Base-by-base conservation (phyloP, 2,797 vertebrate genomes). In the Protosalanx chinensis region DNA sequence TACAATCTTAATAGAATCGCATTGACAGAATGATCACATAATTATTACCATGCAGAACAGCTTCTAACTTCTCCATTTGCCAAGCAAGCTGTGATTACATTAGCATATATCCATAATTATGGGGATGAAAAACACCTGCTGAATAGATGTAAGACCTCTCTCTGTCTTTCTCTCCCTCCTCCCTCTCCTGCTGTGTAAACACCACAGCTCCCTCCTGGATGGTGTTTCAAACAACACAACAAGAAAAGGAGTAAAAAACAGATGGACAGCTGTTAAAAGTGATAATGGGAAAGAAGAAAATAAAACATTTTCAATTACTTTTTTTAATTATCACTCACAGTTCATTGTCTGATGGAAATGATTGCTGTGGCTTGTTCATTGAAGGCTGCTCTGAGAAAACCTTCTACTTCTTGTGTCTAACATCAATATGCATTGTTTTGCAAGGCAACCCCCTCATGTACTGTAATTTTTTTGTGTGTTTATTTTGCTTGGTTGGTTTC, bases 1-100 rank as follows among this genome's bases (percentile, higher is more conserved):
- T 75, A 35, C 68, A 65, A 64, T 68, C 37, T 58, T 8, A 65
- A 53, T 58, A 66, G 27, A 67, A 70, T 57, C 23, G 12, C 63
- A 73, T 61, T 70, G 75, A 70, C 75, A 77, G 63, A 70, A 62
- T 49, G 68, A 73, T 70, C 63, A 57, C 57, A 66, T 62, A 77
- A 70, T 70, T 30, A 60, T 70, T 66, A 57, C 41, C 60, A 63
- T 73, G n/a, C 64, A 59, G 32, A 29, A 35, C 33, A 8, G 53
- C 67, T 67, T 73, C 23, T 65, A 64, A 67, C 58, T 46, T 57
- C 20, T 59, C 57, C 56, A 56, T 66, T 51, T 10, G 29, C 65
- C 41, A 20, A 66, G 62, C 51, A 61, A 69, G 60, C 75, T 64
- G n/a, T 76, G 60, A 76, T 66, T 67, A 32, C 67, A 72, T 73